Evolutionary conservation across 2,113 vertebrate species (phyloP).

Genomic region (Penelope pileata): DNA sequence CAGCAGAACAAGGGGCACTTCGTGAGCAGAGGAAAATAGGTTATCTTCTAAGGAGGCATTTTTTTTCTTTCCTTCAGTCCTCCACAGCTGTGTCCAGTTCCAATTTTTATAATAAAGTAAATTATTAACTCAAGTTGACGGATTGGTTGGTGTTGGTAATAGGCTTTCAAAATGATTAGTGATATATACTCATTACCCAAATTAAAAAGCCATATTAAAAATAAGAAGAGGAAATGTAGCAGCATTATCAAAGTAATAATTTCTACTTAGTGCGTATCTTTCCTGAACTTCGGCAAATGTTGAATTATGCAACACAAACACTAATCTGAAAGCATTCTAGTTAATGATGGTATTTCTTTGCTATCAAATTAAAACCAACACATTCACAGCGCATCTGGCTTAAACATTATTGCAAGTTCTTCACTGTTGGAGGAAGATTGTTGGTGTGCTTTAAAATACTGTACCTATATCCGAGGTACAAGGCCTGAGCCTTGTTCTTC

Average conservation of each 20-base stretch:
- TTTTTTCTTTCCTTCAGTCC: background rate
- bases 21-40: background rate
- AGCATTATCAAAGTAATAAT: constrained; percentile 70
- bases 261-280: constrained; percentile 61
- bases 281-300: constrained; percentile 68
- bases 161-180: constrained; percentile 70
- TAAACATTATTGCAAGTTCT: background rate
- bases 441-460: constrained; percentile 13
- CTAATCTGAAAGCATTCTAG: constrained; percentile 64
- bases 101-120: constrained; percentile 54
- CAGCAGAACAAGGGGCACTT: constrained; percentile 14
- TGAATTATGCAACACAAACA: constrained; percentile 63
- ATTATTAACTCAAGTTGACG: constrained; percentile 62
- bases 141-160: constrained; percentile 67
- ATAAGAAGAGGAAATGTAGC: constrained; percentile 62
- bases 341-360: constrained; percentile 60
- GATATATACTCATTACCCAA: constrained; percentile 71
- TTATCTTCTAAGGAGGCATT: constrained; percentile 26
- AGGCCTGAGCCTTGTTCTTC: background rate
- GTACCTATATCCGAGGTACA: background rate
- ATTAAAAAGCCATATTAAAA: constrained; percentile 72
- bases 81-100: constrained; percentile 39
- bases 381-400: constrained; percentile 16
- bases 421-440: background rate
- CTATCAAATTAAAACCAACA: constrained; percentile 46